phyloP scores from a whole-genome alignment of 2,113 vertebrate species.

The Martes martes region DNA sequence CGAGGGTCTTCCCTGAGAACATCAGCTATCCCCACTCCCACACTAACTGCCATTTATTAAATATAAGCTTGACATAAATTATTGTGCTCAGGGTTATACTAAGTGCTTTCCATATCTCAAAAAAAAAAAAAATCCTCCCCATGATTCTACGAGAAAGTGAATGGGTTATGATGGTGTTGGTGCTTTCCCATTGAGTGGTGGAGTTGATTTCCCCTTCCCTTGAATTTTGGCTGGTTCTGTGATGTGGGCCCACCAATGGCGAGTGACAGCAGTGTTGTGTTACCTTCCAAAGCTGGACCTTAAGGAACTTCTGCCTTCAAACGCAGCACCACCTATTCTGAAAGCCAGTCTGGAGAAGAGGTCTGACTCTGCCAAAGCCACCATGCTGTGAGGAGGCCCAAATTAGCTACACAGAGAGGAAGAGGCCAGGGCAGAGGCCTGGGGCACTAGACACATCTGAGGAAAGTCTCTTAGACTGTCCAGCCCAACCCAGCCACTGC shows the following conservation, averaged over 20 bases:
- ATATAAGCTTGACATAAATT: not conserved
- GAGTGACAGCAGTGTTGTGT: not conserved
- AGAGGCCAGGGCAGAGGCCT: not conserved
- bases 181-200: not conserved
- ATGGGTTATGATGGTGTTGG: not conserved
- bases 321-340: not conserved
- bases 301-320: not conserved
- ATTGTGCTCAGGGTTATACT: not conserved
- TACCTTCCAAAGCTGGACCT: not conserved
- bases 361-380: not conserved
- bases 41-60: not conserved
- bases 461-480: not conserved
- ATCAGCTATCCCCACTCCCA: not conserved
- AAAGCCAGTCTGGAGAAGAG: not conserved
- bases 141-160: not conserved
- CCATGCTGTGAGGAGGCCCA: not conserved
- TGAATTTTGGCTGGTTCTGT: slow-evolving; percentile 15
- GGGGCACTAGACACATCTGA: not conserved
- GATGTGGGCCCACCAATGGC: not conserved
- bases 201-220: not conserved
- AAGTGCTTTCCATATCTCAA: not conserved
- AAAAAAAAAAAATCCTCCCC: not conserved
- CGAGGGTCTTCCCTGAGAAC: not conserved
- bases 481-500: not conserved
- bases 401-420: not conserved